Base-by-base conservation (phyloP, 2,797 vertebrate genomes). In the Microcaecilia unicolor region DNA sequence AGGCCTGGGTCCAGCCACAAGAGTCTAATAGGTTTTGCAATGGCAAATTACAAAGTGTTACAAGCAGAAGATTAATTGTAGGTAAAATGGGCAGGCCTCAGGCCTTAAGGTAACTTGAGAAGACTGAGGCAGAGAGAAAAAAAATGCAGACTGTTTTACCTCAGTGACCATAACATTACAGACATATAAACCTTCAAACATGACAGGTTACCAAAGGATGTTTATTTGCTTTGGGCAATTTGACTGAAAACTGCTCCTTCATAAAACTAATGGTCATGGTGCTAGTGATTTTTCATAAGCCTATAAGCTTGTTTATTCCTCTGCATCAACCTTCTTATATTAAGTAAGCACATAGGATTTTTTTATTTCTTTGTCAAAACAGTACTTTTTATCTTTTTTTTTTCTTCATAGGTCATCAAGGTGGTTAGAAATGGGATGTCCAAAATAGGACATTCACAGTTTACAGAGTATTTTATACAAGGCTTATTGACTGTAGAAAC, bases 1-100 rank as follows among this genome's bases (percentile, higher is more conserved):
- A n/a, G n/a, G 66, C 56, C 37, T 37, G n/a, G 62, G 77, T 79
- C 76, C 72, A 62, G 73, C 63, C 72, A n/a, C 70, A 52, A 48
- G 51, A 64, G 66, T 81, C 82, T 84, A 84, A 84, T 81, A 75
- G 64, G 59, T 80, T 82, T 81, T 79, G 74, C 80, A 82, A 85
- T 83, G 67, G 85, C 78, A 49, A 84, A 90, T 89, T 88, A 88
- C 81, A 83, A 81, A 80, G 69, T 61, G 74, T 74, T 81, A 83
- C 71, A 64, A 80, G 83, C 80, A 62, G 74, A 88, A 90, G 86
- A 89, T 89, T 86, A 89, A 91, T 89, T 80, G 76, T 67, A 61
- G 71, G 67, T 77, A n/a, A n/a, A 78, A 78, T 67, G 41, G 57
- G 68, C 34, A 41, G 55, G 49, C 65, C 65, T 76, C 53, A 27